Percentiles rank a stretch among this genome's conserved stretches.
These are phyloP conservation scores for Rhinogobius similis DNA, from an alignment of 2,113 vertebrate genomes.

Conservation along the genomic window DNA sequence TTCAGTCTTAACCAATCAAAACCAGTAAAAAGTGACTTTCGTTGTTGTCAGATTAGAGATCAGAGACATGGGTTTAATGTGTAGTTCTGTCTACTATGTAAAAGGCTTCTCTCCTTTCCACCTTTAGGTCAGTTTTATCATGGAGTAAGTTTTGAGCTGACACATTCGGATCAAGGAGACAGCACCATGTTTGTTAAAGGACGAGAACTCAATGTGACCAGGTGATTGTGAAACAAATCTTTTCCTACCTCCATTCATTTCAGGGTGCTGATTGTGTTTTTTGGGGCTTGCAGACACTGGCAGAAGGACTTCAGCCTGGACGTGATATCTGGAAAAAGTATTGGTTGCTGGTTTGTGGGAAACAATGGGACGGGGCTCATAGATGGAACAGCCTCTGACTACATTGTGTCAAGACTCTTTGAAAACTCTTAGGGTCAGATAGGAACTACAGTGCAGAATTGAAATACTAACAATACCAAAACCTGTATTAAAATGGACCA, in stretches of 20 bases:
- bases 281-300: slow-evolving; percentile 78
- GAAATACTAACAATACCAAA: no score
- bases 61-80: no score
- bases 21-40: no score
- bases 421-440: neutral
- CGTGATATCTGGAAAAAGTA: neutral
- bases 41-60: no score
- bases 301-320: slow-evolving; percentile 85
- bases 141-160: slow-evolving; percentile 83
- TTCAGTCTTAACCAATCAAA: no score
- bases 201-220: slow-evolving; percentile 84
- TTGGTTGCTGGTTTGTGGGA: slow-evolving; percentile 1
- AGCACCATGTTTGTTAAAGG: slow-evolving; percentile 87
- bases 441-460: neutral
- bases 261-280: neutral
- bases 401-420: slow-evolving; percentile 1
- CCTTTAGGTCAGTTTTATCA: slow-evolving; percentile 74
- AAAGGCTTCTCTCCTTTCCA: neutral
- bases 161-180: slow-evolving; percentile 74
- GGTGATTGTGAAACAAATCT: slow-evolving; percentile 65
- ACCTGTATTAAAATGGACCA: no score
- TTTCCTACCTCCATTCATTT: neutral
- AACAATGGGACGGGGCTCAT: slow-evolving; percentile 1
- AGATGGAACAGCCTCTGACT: slow-evolving; percentile 3
- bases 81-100: no score